Conservation (phyloP, 2,797 vertebrate genomes). For the Anisognathus igniventris region DNA sequence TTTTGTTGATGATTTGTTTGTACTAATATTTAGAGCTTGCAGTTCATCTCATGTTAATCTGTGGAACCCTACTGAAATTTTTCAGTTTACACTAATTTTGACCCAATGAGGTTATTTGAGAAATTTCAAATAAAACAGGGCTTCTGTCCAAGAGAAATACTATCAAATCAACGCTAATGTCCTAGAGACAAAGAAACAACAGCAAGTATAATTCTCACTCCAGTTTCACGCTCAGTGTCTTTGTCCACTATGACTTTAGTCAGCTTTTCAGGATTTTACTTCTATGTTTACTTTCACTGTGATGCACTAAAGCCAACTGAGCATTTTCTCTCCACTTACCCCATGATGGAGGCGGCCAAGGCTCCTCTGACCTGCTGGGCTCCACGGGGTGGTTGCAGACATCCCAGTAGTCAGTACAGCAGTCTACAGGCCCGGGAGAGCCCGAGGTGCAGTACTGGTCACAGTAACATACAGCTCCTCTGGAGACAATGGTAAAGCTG, state of each 20-base stretch:
- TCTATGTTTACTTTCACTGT: neutral
- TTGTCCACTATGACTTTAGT: neutral
- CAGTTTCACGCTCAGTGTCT: neutral
- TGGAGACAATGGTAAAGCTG: constrained; percentile 57
- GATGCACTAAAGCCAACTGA: neutral
- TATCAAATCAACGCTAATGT: neutral
- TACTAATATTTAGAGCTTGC: neutral
- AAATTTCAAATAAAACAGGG: neutral
- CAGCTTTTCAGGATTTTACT: neutral
- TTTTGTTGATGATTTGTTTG: neutral
- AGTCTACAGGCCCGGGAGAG: constrained; percentile 63
- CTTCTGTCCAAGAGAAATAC: neutral
- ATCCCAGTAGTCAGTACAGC: constrained; percentile 76
- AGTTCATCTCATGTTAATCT: neutral
- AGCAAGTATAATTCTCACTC: neutral
- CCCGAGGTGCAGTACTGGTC: constrained; percentile 71
- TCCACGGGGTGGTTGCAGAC: constrained; percentile 33
- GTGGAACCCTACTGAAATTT: neutral
- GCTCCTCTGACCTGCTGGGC: constrained; percentile 5
- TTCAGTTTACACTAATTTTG: neutral
- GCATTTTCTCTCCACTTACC: constrained; percentile 48
- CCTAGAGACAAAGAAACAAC: neutral
- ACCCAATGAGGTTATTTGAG: neutral
- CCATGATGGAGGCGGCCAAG: neutral
- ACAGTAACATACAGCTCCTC: constrained; percentile 74